phyloP scores from a whole-genome alignment of 2,113 vertebrate species.

The Azemiops feae region DNA sequence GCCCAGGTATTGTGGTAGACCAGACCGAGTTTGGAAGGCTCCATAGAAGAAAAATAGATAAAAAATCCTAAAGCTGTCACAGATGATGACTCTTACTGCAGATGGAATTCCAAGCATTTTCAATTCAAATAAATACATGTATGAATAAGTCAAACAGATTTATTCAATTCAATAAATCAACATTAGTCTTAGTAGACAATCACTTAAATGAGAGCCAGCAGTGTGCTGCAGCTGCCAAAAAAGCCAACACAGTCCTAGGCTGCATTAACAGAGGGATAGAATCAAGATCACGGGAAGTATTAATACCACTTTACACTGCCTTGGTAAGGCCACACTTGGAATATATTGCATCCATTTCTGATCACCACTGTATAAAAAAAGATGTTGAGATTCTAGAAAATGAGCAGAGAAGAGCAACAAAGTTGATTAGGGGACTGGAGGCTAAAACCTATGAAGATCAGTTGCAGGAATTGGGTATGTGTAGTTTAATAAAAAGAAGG shows the following conservation, averaged over 20 bases:
- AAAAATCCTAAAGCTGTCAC: neutral
- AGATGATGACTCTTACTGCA: neutral
- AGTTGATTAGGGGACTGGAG: neutral
- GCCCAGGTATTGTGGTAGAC: neutral
- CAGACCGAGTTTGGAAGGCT: neutral
- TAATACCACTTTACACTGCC: neutral
- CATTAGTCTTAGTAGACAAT: neutral
- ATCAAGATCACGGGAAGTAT: neutral
- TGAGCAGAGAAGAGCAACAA: neutral
- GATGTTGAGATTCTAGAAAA: neutral
- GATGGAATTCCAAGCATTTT: neutral
- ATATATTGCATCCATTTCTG: neutral
- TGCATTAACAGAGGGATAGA: neutral
- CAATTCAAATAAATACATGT: neutral
- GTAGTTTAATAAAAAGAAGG: neutral
- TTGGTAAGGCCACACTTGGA: neutral
- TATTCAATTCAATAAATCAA: neutral
- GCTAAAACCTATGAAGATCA: neutral
- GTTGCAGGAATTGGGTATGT: neutral
- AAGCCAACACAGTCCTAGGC: neutral
- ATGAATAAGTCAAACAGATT: neutral
- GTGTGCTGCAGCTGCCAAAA: neutral
- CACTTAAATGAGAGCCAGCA: neutral
- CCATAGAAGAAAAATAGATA: neutral
- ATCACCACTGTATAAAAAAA: neutral